Percentiles rank a stretch among this genome's conserved stretches.
phyloP scores from a whole-genome alignment of 2,797 vertebrate genomes.

The Clangula hyemalis region DNA sequence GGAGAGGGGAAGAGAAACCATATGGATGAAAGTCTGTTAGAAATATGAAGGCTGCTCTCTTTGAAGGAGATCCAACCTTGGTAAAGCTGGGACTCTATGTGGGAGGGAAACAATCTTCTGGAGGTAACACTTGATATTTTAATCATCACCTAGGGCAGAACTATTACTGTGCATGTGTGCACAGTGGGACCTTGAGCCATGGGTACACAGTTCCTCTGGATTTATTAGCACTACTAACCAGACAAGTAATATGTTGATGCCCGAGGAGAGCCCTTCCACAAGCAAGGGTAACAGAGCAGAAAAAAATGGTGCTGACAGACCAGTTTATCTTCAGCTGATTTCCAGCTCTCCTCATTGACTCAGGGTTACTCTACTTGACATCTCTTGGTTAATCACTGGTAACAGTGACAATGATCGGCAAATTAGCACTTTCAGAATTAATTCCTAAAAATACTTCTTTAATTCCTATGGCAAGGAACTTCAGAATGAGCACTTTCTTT shows the following conservation, averaged over 20 bases:
- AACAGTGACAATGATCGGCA: background rate
- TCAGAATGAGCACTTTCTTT: background rate
- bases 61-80: conserved; percentile 34
- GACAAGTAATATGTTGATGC: rapidly evolving
- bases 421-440: background rate
- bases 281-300: background rate
- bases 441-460: background rate
- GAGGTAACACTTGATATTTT: background rate
- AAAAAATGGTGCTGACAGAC: background rate
- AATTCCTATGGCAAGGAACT: background rate
- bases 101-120: conserved; percentile 18
- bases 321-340: background rate
- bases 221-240: background rate
- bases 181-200: background rate
- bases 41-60: conserved; percentile 27
- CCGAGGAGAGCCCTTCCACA: background rate
- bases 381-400: background rate
- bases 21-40: conserved; percentile 16
- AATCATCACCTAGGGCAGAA: background rate
- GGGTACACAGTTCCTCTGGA: background rate
- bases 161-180: background rate
- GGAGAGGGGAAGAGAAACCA: background rate
- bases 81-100: conserved; percentile 1
- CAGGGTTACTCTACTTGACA: background rate
- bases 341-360: background rate